Base-by-base conservation (phyloP, 2,888 invertebrate species). In the Kuschelorhynchus macadamiae region DNA sequence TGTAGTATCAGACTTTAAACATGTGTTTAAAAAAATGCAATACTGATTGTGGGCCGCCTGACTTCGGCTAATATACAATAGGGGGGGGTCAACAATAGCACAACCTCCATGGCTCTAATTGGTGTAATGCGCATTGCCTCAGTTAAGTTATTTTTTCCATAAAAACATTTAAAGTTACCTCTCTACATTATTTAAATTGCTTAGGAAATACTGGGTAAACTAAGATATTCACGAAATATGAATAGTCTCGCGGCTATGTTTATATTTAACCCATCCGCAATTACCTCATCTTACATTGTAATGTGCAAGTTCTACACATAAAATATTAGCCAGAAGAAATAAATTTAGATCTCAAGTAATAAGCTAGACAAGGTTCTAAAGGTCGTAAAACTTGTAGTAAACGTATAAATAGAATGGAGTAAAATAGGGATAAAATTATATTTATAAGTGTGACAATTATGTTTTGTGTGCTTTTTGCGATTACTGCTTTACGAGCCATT, bases 301-400 rank as follows among this genome's bases (percentile, higher is more conserved):
- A 39, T 52, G 36, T 8, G 39, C 39, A 39, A 39, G 39, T 39
- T 52, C 21, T 39, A 52, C 36, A 52, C 52, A 52, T 18, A n/a
- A 52, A 52, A 39, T 25, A 12, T 25, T 52, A 39, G 21, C 14
- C 25, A 30, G 42, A n/a, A 25, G 21, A 42, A 25, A 55, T 55
- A 55, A 41, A 41, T 55, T 61, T 61, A 61, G 52, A 61, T 61
- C 44, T 50, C 18, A 41, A 42, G 52, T 61, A 61, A 61, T 61
- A 52, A 55, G 52, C 60, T 16, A 50, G 33, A 52, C 61, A 8
- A 21, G 42, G 52, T 52, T 44, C 52, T 50, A 52, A 61, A 61
- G 49, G 61, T 61, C 52, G 52, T 61, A 61, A 61, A 61, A 61
- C 61, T 21, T 44, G 52, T 61, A 52, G 61, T 61, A 61, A 61